These are phyloP conservation scores for Teleiodes luculella DNA, from an alignment of 2,888 invertebrate species.

Conservation along the genomic window DNA sequence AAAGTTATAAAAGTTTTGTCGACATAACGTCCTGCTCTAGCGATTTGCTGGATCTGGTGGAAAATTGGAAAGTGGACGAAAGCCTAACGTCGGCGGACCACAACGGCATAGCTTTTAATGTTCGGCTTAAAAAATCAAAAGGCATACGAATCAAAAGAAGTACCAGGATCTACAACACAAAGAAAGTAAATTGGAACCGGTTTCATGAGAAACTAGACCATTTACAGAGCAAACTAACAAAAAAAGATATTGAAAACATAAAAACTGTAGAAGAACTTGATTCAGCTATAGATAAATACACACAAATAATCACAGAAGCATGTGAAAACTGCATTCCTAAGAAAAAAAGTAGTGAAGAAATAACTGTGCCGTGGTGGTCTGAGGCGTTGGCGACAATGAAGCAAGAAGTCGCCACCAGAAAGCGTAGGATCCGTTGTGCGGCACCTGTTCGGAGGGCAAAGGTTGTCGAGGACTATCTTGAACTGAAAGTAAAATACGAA, in stretches of 20 bases:
- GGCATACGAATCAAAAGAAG: background rate
- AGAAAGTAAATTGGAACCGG: background rate
- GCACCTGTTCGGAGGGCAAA: background rate
- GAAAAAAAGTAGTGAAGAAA: background rate
- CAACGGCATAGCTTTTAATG: background rate
- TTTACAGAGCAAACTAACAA: background rate
- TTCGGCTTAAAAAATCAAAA: background rate
- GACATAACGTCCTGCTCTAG: background rate
- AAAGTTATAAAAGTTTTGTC: background rate
- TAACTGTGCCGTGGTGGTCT: conserved; percentile 7
- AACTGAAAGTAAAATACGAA: background rate
- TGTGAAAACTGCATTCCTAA: background rate
- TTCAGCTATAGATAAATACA: background rate
- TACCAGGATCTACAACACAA: background rate
- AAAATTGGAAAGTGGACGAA: background rate
- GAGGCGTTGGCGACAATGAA: background rate
- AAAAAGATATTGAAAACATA: background rate
- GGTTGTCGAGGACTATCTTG: background rate
- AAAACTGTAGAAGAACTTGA: background rate
- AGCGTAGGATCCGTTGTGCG: background rate
- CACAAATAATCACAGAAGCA: background rate
- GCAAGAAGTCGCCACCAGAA: background rate
- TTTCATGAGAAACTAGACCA: background rate
- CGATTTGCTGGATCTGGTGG: background rate
- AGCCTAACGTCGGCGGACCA: background rate